Base-by-base conservation (phyloP, 2,888 invertebrate genomes). In the Cynaeus angustus region DNA sequence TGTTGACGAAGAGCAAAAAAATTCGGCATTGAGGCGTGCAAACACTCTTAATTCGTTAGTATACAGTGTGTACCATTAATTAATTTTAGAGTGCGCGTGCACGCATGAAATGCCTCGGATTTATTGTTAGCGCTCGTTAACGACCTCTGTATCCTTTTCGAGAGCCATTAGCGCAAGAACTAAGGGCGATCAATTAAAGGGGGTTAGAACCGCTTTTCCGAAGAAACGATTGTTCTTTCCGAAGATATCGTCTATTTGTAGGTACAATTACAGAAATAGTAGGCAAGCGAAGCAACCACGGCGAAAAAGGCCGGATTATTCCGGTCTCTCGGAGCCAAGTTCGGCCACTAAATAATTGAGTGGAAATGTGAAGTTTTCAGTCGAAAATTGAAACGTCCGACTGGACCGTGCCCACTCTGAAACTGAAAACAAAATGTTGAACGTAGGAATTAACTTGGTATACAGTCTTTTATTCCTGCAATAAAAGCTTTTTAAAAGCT, bases 61-160 rank as follows among this genome's bases (percentile, higher is more conserved):
- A 48, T 13, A 37, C 41, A 13, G 41, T 12, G 41, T 41, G 41
- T 13, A 12, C 30, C 10, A 26, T 43, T 58, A 58, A 58, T 58
- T 45, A 58, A 58, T 58, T 43, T 43, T 38, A 13, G 16, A 16
- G 61, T 46, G 33, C 48, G 46, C 48, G 46, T 48, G 61, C 61
- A 48, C 46, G 33, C 48, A 38, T 16, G 41, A 41, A 41, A 13
- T 41, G 41, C 41, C 12, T 13, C 41, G 41, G 41, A 6, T 41
- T 33, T 37, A 58, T 58, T 59, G 33, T 61, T 43, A n/a, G 53
- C 13, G 33, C 21, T 41, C 45, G 73, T 70, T 80, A 80, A 78
- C 77, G 78, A 78, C 71, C 74, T 72, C 74, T 83, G 83, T 83
- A 83, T 83, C 83, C 79, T 80, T 83, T 83, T 83, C 79, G 78